These are phyloP conservation scores for Physocephala rufipes DNA, from an alignment of 2,888 invertebrate species.

Conservation along the genomic window DNA sequence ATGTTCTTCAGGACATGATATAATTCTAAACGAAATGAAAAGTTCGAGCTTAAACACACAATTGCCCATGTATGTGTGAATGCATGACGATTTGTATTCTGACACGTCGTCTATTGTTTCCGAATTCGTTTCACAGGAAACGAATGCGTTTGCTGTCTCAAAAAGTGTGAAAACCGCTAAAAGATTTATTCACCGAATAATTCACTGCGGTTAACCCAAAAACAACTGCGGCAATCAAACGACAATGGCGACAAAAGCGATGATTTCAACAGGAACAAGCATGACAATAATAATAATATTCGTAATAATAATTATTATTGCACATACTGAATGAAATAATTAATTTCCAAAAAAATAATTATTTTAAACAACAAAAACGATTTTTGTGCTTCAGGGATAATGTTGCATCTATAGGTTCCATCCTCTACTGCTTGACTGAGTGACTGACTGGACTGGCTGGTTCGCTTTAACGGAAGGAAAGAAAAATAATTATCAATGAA, in stretches of 20 bases:
- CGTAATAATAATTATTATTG: neutral
- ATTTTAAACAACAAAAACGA: neutral
- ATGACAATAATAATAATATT: conserved; percentile 11
- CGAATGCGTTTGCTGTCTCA: neutral
- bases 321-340: conserved; percentile 31
- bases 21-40: too few species aligned
- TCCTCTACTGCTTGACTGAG: neutral
- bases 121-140: too few species aligned
- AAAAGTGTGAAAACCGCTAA: conserved; percentile 50
- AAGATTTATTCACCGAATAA: conserved; percentile 59
- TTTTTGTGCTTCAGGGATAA: neutral
- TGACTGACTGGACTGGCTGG: conserved; percentile 14
- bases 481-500: conserved; percentile 16
- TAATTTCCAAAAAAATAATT: conserved; percentile 19
- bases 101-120: too few species aligned
- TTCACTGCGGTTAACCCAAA: conserved; percentile 43
- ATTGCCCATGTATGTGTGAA: neutral
- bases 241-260: conserved; percentile 9
- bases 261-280: conserved; percentile 30
- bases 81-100: conserved; percentile 12
- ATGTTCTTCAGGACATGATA: too few species aligned
- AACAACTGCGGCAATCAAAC: conserved; percentile 26
- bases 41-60: too few species aligned
- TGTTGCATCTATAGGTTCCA: neutral
- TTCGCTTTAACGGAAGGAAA: conserved; percentile 28